Base-by-base conservation (phyloP, 2,113 vertebrate genomes). In the Atrichornis clamosus region DNA sequence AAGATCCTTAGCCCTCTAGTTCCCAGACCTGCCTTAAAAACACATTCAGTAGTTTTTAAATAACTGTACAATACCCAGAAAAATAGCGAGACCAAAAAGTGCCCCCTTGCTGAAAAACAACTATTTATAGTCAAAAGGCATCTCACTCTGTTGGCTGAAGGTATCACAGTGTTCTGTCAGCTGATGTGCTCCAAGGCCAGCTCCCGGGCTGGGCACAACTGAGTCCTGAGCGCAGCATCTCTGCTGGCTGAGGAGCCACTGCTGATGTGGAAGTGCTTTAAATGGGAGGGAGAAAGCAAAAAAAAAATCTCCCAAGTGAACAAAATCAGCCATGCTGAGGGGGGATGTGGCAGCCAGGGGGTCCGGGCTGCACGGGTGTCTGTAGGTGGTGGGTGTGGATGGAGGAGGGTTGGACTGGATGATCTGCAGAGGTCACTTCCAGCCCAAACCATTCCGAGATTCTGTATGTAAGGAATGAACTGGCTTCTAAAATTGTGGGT, bases 111-210 rank as follows among this genome's bases (percentile, higher is more conserved):
- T 94, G 83, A 44, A 89, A 94, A 92, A 6, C 92, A 78, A 9
- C 56, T 86, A 44, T 90, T 93, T 77, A 72, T 84, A 93, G 35
- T 96, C 72, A n/a, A 46, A 96, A 97, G 87, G 90, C 90, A 78
- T 95, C 60, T 89, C 33, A 0, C 60, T 77, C 78, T 65, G 69
- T n/a, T 87, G 75, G 75, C 77, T 52, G 1, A 86, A 90, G 84
- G 85, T 81, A 84, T 96, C 96, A 96, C 94, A 95, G 96, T 96
- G 96, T 94, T 96, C 82, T 84, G 59, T 73, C 72, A n/a, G 84
- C 89, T 72, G 2, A 11, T 4, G 41, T 44, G 53, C 82, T 42
- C 2, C 10, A 73, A 76, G 49, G 52, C 18, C 53, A 41, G 42
- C 64, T 59, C 60, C 52, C 55, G 4, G 11, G 12, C 2, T 11